phyloP scores from a whole-genome alignment of 2,797 vertebrate species.

The Phoebastria nigripes region DNA sequence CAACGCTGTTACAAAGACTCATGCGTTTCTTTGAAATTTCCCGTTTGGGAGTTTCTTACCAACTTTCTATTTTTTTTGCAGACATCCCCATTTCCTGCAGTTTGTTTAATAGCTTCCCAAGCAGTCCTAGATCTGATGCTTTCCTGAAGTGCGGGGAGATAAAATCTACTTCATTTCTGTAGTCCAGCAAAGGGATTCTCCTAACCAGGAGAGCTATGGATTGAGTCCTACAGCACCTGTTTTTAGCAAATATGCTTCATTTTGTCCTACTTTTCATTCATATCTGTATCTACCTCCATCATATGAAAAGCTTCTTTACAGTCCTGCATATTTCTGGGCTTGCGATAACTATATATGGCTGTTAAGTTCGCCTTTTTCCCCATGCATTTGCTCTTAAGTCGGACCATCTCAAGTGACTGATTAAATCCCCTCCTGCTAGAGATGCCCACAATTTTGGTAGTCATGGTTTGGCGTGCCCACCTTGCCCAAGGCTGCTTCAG shows the following conservation, averaged over 20 bases:
- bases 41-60: background rate
- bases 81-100: background rate
- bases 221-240: background rate
- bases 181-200: background rate
- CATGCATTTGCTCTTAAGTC: accelerated
- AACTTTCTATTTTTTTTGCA: background rate
- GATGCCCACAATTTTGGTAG: background rate
- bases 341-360: background rate
- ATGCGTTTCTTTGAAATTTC: background rate
- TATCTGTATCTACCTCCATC: background rate
- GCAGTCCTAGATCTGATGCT: background rate
- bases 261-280: background rate
- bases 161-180: background rate
- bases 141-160: background rate
- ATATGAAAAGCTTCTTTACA: background rate
- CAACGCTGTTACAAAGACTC: accelerated
- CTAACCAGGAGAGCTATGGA: background rate
- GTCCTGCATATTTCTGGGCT: background rate
- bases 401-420: background rate
- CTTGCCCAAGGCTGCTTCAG: background rate
- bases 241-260: background rate
- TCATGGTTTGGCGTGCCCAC: accelerated
- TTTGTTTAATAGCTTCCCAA: background rate
- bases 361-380: background rate
- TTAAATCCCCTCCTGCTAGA: background rate